Evolutionary conservation across 1,140 invertebrate genomes (phyloP), one percentile per base, ranked within the genome.

Genomic region (Neelides sp.): DNA sequence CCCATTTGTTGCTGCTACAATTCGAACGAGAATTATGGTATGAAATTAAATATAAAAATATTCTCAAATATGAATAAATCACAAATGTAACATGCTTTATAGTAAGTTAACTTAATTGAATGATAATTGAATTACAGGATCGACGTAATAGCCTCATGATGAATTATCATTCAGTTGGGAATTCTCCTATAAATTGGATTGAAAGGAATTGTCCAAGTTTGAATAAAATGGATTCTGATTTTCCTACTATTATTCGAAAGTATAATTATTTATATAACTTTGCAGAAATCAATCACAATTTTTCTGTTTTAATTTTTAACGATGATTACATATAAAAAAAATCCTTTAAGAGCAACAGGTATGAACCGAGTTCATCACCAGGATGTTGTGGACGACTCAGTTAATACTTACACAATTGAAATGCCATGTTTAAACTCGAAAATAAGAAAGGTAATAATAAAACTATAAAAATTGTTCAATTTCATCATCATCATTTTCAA

Each of bases 361-460:
- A 36, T 8, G 10, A 44, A 48, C 17, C 5, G 8, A 4, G 5
- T 19, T 13, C 30, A 50, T 13, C 27, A 27, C 2, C 30, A 50
- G 28, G 52, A 54, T 35, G 24, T 54, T 19, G 32, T 54, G 2
- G 47, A 54, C 37, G 52, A 54, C 26, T 45, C 47, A 5, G 34
- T 39, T 19, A 12, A 10, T 15, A 4, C 20, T 8, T 15, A 50
- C 2, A 50, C 50, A n/a, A 42, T 54, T 3, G 52, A 57, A 4
- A 53, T 42, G 32, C 37, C 32, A 3, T 57, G 55, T 27, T 3
- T 45, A 24, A 26, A 51, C 17, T 4, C 15, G 2, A n/a, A 4
- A 34, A 35, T 40, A 17, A 19, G 8, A n/a, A 46, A 48, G 44
- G 49, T 51, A 13, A 46, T 2, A 23, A 22, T 27, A 2, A 41